These are phyloP conservation scores for Orchesella flavescens DNA, from an alignment of 2,888 invertebrate genomes.

Conservation along the genomic window DNA sequence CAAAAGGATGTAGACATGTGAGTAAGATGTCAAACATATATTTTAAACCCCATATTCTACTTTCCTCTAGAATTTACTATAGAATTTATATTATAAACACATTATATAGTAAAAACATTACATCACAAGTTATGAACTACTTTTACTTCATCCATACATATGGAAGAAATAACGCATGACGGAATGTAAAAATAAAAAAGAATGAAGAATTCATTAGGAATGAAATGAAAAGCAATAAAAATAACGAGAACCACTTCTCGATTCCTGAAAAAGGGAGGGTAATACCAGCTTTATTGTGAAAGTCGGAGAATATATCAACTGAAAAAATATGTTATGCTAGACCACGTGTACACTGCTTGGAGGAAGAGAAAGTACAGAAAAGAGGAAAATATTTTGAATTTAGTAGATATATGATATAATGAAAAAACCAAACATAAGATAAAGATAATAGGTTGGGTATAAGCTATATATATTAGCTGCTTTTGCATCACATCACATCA, in stretches of 20 bases:
- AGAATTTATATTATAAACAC: too few relatives aligned
- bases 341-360: too few relatives aligned
- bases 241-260: conserved; percentile 23
- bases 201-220: conserved; percentile 28
- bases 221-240: conserved; percentile 31
- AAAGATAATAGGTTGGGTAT: too few relatives aligned
- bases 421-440: too few relatives aligned
- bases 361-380: too few relatives aligned
- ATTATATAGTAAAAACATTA: neutral
- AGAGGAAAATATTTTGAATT: neutral
- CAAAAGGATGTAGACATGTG: neutral
- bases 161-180: conserved; percentile 29
- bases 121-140: too few relatives aligned
- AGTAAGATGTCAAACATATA: neutral
- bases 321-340: too few relatives aligned
- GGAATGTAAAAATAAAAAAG: conserved; percentile 51
- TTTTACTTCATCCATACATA: neutral
- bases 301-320: too few relatives aligned
- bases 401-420: neutral
- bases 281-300: neutral
- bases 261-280: neutral
- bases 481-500: too few relatives aligned
- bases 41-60: neutral
- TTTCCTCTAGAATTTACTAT: neutral
- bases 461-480: too few relatives aligned